Evolutionary conservation across 1,140 invertebrate species (phyloP).

Genomic region (Drusus annulatus): DNA sequence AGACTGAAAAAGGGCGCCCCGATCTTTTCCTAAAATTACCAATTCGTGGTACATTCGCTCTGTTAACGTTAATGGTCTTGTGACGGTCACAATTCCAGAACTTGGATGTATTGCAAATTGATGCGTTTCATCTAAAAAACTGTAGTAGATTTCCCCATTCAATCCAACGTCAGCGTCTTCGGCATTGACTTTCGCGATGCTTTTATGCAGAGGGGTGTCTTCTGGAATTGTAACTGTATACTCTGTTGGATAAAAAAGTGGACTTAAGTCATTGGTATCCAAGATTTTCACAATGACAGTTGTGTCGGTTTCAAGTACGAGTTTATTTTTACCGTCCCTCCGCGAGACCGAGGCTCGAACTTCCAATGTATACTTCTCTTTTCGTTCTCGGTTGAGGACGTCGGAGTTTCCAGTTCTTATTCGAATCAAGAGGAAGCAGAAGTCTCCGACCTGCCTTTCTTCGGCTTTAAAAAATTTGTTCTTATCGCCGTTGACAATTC

Average conservation of each 20-base stretch:
- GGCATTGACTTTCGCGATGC: slow-evolving; percentile 81
- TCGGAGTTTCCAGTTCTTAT: slow-evolving; percentile 82
- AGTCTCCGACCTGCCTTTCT: slow-evolving; percentile 86
- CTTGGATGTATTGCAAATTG: slow-evolving; percentile 91
- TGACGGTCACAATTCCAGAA: slow-evolving; percentile 85
- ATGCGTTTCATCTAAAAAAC: slow-evolving; percentile 84
- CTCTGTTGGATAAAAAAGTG: slow-evolving; percentile 85
- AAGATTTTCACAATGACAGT: slow-evolving; percentile 82
- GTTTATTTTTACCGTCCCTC: slow-evolving; percentile 72
- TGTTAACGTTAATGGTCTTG: slow-evolving; percentile 80
- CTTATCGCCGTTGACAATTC: slow-evolving; percentile 84
- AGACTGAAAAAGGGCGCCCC: slow-evolving; percentile 73
- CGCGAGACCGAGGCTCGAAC: slow-evolving; percentile 75
- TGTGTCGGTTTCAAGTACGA: slow-evolving; percentile 76
- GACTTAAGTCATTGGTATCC: slow-evolving; percentile 90
- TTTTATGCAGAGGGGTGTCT: slow-evolving; percentile 84
- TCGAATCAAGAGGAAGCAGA: slow-evolving; percentile 88
- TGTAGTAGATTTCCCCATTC: slow-evolving; percentile 95
- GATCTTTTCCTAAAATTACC: slow-evolving; percentile 83
- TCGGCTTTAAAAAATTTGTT: slow-evolving; percentile 91
- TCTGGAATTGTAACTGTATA: slow-evolving; percentile 87
- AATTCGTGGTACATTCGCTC: slow-evolving; percentile 80
- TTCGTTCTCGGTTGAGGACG: slow-evolving; percentile 88
- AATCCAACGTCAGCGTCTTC: slow-evolving; percentile 92
- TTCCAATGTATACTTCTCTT: slow-evolving; percentile 85